Percentiles rank a stretch among this genome's conserved stretches.
Conservation (phyloP, 2,113 vertebrate species). For the Archocentrus centrarchus region DNA sequence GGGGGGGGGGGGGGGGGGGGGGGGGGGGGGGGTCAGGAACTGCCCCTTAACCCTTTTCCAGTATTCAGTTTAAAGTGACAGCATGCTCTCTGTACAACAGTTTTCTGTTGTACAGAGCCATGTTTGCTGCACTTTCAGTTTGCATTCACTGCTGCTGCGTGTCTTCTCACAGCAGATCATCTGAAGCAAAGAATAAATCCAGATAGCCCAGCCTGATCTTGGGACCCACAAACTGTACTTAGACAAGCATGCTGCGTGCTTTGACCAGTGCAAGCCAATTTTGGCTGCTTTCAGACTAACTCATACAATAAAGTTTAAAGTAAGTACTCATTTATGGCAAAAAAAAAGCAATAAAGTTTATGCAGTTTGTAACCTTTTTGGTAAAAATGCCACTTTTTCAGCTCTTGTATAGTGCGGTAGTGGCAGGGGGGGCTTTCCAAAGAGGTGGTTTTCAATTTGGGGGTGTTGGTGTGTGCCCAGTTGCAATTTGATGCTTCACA, state of each 20-base stretch:
- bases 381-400: not conserved
- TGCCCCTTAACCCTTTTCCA: not conserved
- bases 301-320: not conserved
- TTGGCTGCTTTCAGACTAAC: constrained; percentile 6
- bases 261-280: constrained; percentile 20
- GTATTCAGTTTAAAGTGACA: constrained; percentile 63
- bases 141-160: constrained; percentile 48
- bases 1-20: no score
- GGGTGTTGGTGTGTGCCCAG: constrained; percentile 40
- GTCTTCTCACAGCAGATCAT: not conserved
- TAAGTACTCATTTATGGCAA: not conserved
- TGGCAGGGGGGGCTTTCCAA: not conserved
- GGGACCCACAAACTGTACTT: constrained; percentile 1
- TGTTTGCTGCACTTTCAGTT: constrained; percentile 66
- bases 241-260: constrained; percentile 3
- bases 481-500: constrained; percentile 56
- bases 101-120: constrained; percentile 47
- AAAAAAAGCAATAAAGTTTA: no score
- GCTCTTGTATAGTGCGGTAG: not conserved
- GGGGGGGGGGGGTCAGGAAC: no score
- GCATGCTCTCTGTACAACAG: not conserved
- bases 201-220: constrained; percentile 56
- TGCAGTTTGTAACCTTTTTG: no score
- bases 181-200: constrained; percentile 28
- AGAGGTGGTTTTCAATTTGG: constrained; percentile 40